Evolutionary conservation across 2,113 vertebrate genomes (phyloP).

Genomic region (Tapirus terrestris): DNA sequence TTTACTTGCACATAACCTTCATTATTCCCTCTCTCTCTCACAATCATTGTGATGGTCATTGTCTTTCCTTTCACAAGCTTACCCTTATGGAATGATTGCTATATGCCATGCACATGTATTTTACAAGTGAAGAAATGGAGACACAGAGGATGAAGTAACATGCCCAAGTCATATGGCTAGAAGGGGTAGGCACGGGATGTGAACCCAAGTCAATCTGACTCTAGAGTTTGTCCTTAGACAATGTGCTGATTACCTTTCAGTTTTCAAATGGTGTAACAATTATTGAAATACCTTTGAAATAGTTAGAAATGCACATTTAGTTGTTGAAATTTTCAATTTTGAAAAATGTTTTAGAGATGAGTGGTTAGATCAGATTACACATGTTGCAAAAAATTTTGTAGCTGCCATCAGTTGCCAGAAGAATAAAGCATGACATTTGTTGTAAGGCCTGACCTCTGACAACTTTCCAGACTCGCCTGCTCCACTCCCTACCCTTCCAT

Average conservation of each 20-base stretch:
- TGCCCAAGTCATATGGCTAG: neutral
- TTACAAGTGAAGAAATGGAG: neutral
- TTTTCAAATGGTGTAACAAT: neutral
- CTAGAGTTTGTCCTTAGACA: neutral
- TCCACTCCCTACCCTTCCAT: neutral
- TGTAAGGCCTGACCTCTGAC: neutral
- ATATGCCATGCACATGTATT: neutral
- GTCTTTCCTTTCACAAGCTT: neutral
- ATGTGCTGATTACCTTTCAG: neutral
- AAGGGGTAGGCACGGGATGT: neutral
- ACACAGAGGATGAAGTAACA: neutral
- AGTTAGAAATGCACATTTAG: neutral
- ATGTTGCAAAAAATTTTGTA: neutral
- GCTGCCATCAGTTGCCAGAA: neutral
- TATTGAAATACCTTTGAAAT: constrained; percentile 1
- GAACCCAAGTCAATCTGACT: neutral
- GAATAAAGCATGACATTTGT: neutral
- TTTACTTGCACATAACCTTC: neutral
- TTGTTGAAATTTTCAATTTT: neutral
- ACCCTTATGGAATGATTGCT: neutral
- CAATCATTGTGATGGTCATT: neutral
- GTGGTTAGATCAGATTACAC: neutral
- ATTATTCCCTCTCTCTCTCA: neutral
- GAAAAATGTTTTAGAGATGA: constrained; percentile 20
- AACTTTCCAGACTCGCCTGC: neutral